Evolutionary conservation across 2,888 invertebrate species (phyloP).

Genomic region (Steinernema hermaphroditum): DNA sequence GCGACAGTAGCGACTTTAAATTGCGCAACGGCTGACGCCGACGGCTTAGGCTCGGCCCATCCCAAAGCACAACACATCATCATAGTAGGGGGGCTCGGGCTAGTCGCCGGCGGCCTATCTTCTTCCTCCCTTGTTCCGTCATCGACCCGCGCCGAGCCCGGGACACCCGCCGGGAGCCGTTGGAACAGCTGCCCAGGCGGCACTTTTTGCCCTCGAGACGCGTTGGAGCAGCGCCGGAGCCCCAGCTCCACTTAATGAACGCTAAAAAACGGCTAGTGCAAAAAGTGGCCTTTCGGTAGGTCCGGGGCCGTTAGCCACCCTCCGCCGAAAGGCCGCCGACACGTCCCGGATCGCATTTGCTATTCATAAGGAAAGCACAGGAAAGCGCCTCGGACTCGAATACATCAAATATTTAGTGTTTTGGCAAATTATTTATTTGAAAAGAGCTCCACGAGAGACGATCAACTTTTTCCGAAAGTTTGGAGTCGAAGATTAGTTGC

Average conservation of each 20-base stretch:
- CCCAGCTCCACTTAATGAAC: not conserved
- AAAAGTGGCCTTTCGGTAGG: not conserved
- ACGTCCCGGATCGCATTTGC: not conserved
- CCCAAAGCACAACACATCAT: too few relatives aligned
- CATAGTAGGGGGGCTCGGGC: not conserved
- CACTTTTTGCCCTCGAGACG: not conserved
- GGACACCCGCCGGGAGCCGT: not conserved
- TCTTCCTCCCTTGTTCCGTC: constrained; percentile 4
- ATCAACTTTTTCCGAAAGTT: too few relatives aligned
- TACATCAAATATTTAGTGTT: constrained; percentile 1
- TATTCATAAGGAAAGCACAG: constrained; percentile 10
- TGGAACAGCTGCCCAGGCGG: not conserved
- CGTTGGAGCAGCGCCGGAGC: not conserved
- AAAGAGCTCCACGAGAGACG: too few relatives aligned
- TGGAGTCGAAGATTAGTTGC: too few relatives aligned
- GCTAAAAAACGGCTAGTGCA: not conserved
- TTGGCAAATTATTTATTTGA: not conserved
- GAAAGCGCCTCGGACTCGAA: not conserved
- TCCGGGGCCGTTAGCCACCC: too few relatives aligned
- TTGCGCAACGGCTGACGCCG: not conserved
- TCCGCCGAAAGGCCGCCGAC: too few relatives aligned
- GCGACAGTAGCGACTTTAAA: not conserved
- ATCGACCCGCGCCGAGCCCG: not conserved
- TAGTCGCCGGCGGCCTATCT: not conserved
- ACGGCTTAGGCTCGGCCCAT: too few relatives aligned